Base-by-base conservation (phyloP, 1,140 invertebrate species). In the Archivesica marissinica region DNA sequence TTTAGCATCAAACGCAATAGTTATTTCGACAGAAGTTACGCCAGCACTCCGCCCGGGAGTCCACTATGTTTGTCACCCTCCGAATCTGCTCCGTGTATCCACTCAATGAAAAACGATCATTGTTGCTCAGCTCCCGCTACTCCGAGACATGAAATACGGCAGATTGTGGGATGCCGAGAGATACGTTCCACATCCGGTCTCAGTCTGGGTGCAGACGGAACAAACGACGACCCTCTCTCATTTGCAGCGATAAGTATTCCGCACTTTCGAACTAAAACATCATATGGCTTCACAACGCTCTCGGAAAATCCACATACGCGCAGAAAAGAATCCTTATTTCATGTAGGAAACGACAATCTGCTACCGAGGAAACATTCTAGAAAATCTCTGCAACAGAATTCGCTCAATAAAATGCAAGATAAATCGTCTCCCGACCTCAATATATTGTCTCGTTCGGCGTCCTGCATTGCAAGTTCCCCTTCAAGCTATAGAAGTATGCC, bases 281-380 rank as follows among this genome's bases (percentile, higher is more conserved):
- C 89, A 17, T 90, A 75, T 54, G 90, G 90, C 13, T 92, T 90
- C 61, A 88, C 89, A 13, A 92, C 91, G 0, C 68, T 92, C 13
- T 76, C 86, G 39, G 88, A 92, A 78, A 87, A 68, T 80, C 91
- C 91, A 4, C 88, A 92, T 68, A 91, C 89, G 13, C 47, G 89
- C 20, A 35, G 92, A 39, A 90, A 90, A 61, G 91, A 92, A 61
- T 91, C 89, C 0, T 80, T 91, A 23, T 91, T 89, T 59, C 89
- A 90, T 59, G 47, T 39, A 1, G 83, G 61, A 7, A 84, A 72
- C n/a, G 88, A 85, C 20, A 66, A 44, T 25, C 28, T 85, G 25
- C 64, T 77, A 39, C 30, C 72, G 17, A 77, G 30, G n/a, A 33
- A 50, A 68, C 9, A 33, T 28, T 76, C 50, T 11, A 9, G 23